Evolutionary conservation across 1,140 invertebrate species (phyloP), one percentile per base, ranked within the genome.

Genomic region (Brevipalpus yothersi): DNA sequence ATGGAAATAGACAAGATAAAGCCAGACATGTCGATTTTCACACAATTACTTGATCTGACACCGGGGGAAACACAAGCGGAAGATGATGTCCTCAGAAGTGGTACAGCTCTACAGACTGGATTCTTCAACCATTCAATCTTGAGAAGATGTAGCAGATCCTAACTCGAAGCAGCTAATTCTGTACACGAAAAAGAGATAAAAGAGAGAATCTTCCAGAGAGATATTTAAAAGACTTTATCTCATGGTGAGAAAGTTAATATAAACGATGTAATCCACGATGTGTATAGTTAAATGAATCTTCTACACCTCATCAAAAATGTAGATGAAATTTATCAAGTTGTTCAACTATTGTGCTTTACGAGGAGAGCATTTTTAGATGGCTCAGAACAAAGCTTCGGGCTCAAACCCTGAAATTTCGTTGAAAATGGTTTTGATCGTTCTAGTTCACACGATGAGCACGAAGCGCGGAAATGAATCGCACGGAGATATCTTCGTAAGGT

Each of bases 91-190:
- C 75, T 77, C 56, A 67, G 71, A 57, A 69, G 72, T 42, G 70
- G 75, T 13, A 67, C 88, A 0, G 75, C 74, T 64, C 70, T 79
- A 0, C 86, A 92, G 71, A 77, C 83, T 43, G 79, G 80, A 67
- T 88, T 91, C 68, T 88, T 79, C 65, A 94, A 92, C 71, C 77
- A 83, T 68, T 71, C 92, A 15, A 89, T 93, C 55, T 86, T 82
- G 66, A 84, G 79, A 67, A 75, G 83, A 58, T 79, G 77, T 66
- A 70, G 78, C 60, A 71, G 82, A 64, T 70, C 70, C 56, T 78
- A 84, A 66, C 80, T 79, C 68, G 70, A 75, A 58, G 72, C 69
- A 66, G 84, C 81, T 31, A 76, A 77, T 71, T 71, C 75, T 60
- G 77, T 86, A 8, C 69, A n/a, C 8, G 49, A 51, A 8, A 8